phyloP scores from a whole-genome alignment of 2,797 vertebrate species.

The Perdix hodgsoniae region DNA sequence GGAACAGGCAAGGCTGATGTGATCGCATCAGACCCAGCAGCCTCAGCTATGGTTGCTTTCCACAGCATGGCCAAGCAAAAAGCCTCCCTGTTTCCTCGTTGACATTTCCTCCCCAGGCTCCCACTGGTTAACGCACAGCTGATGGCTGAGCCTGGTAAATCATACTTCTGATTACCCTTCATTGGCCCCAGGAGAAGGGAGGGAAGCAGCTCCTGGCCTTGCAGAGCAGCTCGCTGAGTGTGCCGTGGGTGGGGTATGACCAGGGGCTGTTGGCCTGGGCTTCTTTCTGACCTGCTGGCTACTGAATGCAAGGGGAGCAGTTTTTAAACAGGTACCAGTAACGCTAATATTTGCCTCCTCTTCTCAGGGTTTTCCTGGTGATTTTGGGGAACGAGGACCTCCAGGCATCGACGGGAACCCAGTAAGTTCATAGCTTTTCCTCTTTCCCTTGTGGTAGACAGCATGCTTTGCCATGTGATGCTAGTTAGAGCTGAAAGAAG shows the following conservation, averaged over 20 bases:
- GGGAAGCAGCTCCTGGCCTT: neutral
- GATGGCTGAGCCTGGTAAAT: neutral
- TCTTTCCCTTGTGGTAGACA: neutral
- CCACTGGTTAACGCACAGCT: neutral
- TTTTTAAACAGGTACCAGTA: neutral
- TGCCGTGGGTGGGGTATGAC: neutral
- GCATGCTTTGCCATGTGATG: neutral
- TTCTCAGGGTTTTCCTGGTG: conserved; percentile 94
- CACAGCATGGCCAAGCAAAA: neutral
- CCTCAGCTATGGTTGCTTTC: neutral
- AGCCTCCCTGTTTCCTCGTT: neutral
- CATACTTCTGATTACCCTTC: neutral
- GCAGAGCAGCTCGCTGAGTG: neutral
- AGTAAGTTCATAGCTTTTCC: conserved; percentile 83
- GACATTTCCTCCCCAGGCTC: neutral
- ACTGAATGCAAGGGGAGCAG: neutral
- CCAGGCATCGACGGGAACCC: conserved; percentile 96
- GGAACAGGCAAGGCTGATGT: neutral
- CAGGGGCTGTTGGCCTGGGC: neutral
- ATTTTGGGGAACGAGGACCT: conserved; percentile 95
- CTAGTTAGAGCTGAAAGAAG: neutral
- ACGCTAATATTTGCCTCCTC: conserved; percentile 53
- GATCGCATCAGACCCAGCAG: neutral
- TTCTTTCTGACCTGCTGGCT: neutral
- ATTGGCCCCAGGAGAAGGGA: neutral